These are phyloP conservation scores for Actias luna DNA, from an alignment of 2,888 invertebrate genomes.

Conservation along the genomic window DNA sequence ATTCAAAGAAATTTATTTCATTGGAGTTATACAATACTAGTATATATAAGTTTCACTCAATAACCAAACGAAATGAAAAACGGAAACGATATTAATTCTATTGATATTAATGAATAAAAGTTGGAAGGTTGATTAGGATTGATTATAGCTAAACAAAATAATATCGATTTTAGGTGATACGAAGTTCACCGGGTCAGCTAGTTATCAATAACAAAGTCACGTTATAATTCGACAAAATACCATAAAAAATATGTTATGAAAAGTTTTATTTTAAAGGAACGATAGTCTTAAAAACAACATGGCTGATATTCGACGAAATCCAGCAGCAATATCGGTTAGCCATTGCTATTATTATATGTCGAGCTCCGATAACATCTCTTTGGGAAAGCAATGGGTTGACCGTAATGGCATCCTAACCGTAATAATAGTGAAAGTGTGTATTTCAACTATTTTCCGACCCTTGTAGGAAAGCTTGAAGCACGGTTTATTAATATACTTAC, in stretches of 20 bases:
- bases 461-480: not conserved
- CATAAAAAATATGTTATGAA: not conserved
- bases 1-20: too few relatives aligned
- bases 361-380: not conserved
- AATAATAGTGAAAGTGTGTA: not conserved
- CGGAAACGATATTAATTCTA: too few relatives aligned
- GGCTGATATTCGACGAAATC: not conserved
- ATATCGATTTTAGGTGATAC: too few relatives aligned
- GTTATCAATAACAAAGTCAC: too few relatives aligned
- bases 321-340: not conserved
- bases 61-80: too few relatives aligned
- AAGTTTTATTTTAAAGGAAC: not conserved
- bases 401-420: not conserved
- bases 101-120: too few relatives aligned
- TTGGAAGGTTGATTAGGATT: too few relatives aligned
- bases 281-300: not conserved
- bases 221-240: too few relatives aligned
- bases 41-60: too few relatives aligned
- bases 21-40: too few relatives aligned
- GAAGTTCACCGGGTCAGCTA: too few relatives aligned
- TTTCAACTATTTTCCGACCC: not conserved
- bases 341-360: not conserved
- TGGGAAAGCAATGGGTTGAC: not conserved
- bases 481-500: not conserved
- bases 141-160: too few relatives aligned